A percentile compares a stretch with the other conserved stretches of the same genome.
Conservation (phyloP, 2,113 vertebrate genomes). For the Podarcis muralis region DNA sequence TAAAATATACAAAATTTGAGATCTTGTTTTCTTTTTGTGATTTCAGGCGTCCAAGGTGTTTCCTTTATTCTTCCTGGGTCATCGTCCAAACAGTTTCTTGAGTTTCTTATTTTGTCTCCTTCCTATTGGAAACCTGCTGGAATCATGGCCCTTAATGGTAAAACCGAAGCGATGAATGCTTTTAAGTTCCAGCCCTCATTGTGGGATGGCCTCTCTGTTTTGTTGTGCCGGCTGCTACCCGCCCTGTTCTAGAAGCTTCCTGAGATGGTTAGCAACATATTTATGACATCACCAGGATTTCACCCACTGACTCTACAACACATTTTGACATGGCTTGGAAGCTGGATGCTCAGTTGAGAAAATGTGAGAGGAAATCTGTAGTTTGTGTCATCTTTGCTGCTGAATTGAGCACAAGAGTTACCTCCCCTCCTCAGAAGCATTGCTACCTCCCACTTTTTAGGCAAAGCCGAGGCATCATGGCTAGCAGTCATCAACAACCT, state of each 20-base stretch:
- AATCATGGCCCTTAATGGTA: not conserved
- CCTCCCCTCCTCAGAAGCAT: too few relatives aligned
- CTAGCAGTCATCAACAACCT: too few relatives aligned
- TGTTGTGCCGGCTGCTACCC: not conserved
- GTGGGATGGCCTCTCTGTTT: not conserved
- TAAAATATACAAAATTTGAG: not conserved
- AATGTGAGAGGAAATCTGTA: not conserved
- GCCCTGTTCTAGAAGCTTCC: not conserved
- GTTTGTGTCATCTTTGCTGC: not conserved
- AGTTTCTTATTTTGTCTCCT: not conserved
- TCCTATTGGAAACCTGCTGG: not conserved
- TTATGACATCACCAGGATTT: conserved; percentile 9
- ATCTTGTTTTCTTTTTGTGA: not conserved
- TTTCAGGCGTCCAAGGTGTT: not conserved
- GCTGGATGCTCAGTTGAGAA: too few relatives aligned
- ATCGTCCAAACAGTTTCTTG: not conserved
- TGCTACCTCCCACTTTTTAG: too few relatives aligned
- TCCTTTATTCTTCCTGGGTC: not conserved
- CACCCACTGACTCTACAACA: not conserved
- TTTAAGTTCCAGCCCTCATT: not conserved
- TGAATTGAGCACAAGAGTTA: too few relatives aligned
- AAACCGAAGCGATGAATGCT: not conserved
- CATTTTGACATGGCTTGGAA: not conserved
- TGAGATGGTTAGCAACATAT: not conserved
- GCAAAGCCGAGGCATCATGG: too few relatives aligned